These are phyloP conservation scores for Empidonax traillii DNA, from an alignment of 2,113 vertebrate species.

Conservation along the genomic window DNA sequence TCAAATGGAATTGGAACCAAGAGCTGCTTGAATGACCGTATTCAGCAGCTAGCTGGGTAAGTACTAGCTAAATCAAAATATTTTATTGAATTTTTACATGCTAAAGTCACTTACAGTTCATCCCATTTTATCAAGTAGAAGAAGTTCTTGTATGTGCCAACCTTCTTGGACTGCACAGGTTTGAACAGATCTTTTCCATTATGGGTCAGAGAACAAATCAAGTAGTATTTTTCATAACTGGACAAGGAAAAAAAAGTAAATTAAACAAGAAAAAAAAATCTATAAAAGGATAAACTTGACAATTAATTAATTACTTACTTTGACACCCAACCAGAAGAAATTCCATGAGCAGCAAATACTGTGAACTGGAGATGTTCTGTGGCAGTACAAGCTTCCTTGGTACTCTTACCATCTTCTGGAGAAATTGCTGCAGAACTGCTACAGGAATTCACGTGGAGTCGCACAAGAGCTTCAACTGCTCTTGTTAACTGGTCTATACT, in stretches of 20 bases:
- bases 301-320: slow-evolving; percentile 78
- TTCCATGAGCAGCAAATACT: slow-evolving; percentile 90
- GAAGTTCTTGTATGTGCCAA: slow-evolving; percentile 94
- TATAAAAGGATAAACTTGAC: not conserved
- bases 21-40: not conserved
- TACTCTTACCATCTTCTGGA: slow-evolving; percentile 42
- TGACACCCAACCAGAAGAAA: slow-evolving; percentile 88
- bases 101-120: slow-evolving; percentile 87
- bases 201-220: slow-evolving; percentile 92
- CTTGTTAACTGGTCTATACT: slow-evolving; percentile 80
- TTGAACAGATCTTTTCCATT: slow-evolving; percentile 95
- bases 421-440: slow-evolving; percentile 24
- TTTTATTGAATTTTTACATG: not conserved
- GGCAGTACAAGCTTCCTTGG: slow-evolving; percentile 85
- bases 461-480: slow-evolving; percentile 86
- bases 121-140: slow-evolving; percentile 99
- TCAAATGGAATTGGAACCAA: not conserved
- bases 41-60: not conserved
- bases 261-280: not conserved
- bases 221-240: slow-evolving; percentile 97
- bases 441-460: slow-evolving; percentile 81
- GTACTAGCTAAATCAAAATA: not conserved
- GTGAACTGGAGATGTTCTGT: slow-evolving; percentile 94
- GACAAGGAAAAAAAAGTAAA: not conserved
- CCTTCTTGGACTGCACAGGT: slow-evolving; percentile 96